Conservation (phyloP, 1,140 invertebrate genomes). For the Bombus fervidus region DNA sequence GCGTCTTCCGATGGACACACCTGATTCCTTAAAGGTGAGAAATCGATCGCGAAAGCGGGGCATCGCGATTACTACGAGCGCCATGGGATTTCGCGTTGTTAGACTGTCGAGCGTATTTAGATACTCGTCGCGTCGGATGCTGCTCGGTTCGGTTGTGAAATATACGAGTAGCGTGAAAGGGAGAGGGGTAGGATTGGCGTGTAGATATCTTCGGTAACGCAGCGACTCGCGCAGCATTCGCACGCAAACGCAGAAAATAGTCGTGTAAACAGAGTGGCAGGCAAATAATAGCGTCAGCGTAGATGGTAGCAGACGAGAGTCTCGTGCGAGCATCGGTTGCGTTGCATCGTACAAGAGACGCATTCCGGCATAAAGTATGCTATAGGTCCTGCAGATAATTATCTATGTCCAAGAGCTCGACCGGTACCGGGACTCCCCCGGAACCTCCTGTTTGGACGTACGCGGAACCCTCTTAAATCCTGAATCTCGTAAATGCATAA, state of each 20-base stretch:
- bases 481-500: conserved; percentile 64
- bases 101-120: not conserved
- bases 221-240: conserved; percentile 49
- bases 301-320: conserved; percentile 63
- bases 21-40: not conserved
- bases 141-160: too few relatives aligned
- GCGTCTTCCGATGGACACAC: too few relatives aligned
- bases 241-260: conserved; percentile 76
- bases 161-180: too few relatives aligned
- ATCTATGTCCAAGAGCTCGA: conserved; percentile 65
- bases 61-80: not conserved
- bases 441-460: conserved; percentile 55
- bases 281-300: conserved; percentile 73
- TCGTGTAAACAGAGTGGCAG: conserved; percentile 65
- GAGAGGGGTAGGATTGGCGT: not conserved
- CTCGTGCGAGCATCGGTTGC: conserved; percentile 68
- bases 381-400: conserved; percentile 77
- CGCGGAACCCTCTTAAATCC: conserved; percentile 63
- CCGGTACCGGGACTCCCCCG: conserved; percentile 41
- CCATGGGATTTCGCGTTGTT: conserved; percentile 63
- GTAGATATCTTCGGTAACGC: too few relatives aligned
- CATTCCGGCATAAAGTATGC: conserved; percentile 77
- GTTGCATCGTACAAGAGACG: conserved; percentile 72
- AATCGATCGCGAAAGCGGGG: not conserved
- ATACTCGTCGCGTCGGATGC: not conserved